Evolutionary conservation across 2,797 vertebrate species (phyloP).

Genomic region (Diplodus sargus): DNA sequence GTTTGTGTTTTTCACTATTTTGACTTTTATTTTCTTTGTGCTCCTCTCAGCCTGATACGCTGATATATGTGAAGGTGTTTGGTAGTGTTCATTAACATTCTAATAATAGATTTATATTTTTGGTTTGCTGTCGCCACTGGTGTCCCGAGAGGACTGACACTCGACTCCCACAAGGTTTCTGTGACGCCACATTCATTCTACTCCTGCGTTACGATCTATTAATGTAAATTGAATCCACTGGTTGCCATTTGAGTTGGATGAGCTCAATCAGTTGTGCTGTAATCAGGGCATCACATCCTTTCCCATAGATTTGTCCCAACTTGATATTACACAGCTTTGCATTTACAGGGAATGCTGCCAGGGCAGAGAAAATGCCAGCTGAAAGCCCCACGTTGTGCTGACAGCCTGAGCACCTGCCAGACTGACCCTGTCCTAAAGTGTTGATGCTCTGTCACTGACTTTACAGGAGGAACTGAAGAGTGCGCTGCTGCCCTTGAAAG

Average conservation of each 20-base stretch:
- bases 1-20: neutral
- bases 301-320: slow-evolving; percentile 15
- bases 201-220: slow-evolving; percentile 17
- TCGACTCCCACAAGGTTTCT: slow-evolving; percentile 77
- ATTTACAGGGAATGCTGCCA: slow-evolving; percentile 50
- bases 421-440: slow-evolving; percentile 60
- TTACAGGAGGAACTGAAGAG: slow-evolving; percentile 85
- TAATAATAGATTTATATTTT: slow-evolving; percentile 85
- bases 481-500: slow-evolving; percentile 82
- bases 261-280: slow-evolving; percentile 11
- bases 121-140: slow-evolving; percentile 63
- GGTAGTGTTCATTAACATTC: slow-evolving; percentile 69
- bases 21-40: slow-evolving; percentile 3
- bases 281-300: slow-evolving; percentile 3
- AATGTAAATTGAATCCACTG: slow-evolving; percentile 21
- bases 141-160: slow-evolving; percentile 77
- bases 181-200: slow-evolving; percentile 60
- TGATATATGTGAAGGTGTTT: slow-evolving; percentile 61
- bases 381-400: slow-evolving; percentile 55
- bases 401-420: slow-evolving; percentile 62
- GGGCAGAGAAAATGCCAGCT: slow-evolving; percentile 59
- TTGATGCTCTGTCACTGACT: slow-evolving; percentile 59
- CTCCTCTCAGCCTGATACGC: slow-evolving; percentile 19
- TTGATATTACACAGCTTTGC: slow-evolving; percentile 44
- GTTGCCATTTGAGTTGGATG: slow-evolving; percentile 2